A percentile compares a stretch with the other conserved stretches of the same genome.
These are phyloP conservation scores for Chelidonichthys spinosus DNA, from an alignment of 2,797 vertebrate species.

Conservation along the genomic window DNA sequence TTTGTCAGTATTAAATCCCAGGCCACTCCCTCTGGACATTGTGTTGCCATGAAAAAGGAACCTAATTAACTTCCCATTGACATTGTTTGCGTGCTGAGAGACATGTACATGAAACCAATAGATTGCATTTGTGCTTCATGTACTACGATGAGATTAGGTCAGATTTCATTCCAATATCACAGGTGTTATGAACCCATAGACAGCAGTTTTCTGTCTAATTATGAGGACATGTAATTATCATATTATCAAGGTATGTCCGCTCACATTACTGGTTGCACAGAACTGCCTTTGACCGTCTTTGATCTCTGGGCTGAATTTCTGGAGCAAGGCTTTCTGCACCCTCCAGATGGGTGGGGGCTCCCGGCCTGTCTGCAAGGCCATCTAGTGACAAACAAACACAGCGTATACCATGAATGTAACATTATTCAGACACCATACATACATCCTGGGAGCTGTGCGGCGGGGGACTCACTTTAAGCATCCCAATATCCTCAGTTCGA, in stretches of 20 bases:
- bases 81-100: no score
- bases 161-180: no score
- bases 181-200: no score
- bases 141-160: no score
- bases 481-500: conserved; percentile 89
- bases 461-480: conserved; percentile 85
- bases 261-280: conserved; percentile 95
- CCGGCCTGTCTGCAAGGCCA: conserved; percentile 91
- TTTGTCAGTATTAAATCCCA: no score
- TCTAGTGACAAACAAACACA: conserved; percentile 68
- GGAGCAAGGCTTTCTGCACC: conserved; percentile 93
- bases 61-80: no score
- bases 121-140: no score
- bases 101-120: no score
- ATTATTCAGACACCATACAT: not conserved
- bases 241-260: not conserved
- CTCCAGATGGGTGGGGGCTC: conserved; percentile 95
- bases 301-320: conserved; percentile 95
- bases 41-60: no score
- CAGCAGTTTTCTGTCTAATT: not conserved
- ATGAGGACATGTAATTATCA: no score
- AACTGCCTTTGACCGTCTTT: conserved; percentile 95
- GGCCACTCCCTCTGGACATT: no score
- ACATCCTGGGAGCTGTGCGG: not conserved
- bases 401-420: not conserved